phyloP scores from a whole-genome alignment of 2,797 vertebrate species.

The Cuniculus paca region DNA sequence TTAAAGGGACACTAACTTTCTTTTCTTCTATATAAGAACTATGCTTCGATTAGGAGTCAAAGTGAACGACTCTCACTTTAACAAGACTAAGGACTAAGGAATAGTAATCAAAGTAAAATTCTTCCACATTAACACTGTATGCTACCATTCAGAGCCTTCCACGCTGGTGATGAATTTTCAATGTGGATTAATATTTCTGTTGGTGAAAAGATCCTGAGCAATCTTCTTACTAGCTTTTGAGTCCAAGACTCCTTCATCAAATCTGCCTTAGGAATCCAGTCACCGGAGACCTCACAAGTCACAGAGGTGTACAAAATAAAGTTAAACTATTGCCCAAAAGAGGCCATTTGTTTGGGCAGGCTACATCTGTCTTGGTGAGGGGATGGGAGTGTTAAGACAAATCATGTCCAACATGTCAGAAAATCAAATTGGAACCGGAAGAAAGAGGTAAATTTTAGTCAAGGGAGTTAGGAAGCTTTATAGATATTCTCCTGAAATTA shows the following conservation, averaged over 20 bases:
- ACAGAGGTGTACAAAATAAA: constrained; percentile 71
- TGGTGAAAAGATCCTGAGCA: constrained; percentile 43
- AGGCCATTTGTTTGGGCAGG: constrained; percentile 81
- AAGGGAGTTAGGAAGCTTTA: constrained; percentile 62
- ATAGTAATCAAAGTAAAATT: constrained; percentile 7
- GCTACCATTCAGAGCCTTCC: constrained; percentile 29
- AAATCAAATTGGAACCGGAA: constrained; percentile 77
- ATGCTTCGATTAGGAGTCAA: background rate
- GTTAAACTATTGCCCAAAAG: constrained; percentile 80
- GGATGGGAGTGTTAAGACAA: constrained; percentile 78
- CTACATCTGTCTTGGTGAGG: constrained; percentile 67
- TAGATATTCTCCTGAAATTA: constrained; percentile 75
- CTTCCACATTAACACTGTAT: constrained; percentile 51
- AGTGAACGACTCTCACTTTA: background rate
- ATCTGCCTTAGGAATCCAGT: constrained; percentile 56
- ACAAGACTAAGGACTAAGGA: background rate
- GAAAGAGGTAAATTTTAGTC: constrained; percentile 73
- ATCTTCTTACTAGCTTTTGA: constrained; percentile 6
- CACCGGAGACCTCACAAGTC: constrained; percentile 68
- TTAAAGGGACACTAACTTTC: background rate
- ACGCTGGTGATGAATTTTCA: constrained; percentile 24
- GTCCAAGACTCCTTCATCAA: constrained; percentile 42
- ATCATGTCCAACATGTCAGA: constrained; percentile 78
- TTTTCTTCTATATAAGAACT: background rate
- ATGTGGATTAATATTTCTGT: constrained; percentile 55